A percentile compares a stretch with the other conserved stretches of the same genome.
phyloP scores from a whole-genome alignment of 2,888 invertebrate genomes.

The Agriopis aurantiaria region DNA sequence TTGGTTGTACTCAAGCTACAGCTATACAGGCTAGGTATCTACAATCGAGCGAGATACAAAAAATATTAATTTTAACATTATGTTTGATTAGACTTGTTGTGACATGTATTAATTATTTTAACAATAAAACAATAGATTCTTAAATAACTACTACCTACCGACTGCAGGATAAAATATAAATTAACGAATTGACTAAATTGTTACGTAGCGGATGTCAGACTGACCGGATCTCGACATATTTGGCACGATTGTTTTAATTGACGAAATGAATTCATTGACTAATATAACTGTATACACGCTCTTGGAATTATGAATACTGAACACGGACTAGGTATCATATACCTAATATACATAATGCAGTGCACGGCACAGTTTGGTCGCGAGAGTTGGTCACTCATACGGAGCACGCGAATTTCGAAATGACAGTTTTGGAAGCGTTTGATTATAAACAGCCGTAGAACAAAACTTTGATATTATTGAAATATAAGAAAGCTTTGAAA shows the following conservation, averaged over 20 bases:
- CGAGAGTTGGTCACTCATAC: conserved; percentile 4
- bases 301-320: background rate
- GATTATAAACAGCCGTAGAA: background rate
- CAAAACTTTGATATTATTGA: background rate
- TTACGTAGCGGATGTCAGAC: conserved; percentile 50
- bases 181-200: conserved; percentile 11
- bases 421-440: background rate
- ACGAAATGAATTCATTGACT: conserved; percentile 55
- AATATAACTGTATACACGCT: conserved; percentile 1
- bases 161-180: conserved; percentile 2
- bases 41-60: too few species aligned
- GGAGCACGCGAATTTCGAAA: background rate
- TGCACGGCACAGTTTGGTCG: background rate
- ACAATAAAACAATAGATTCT: background rate
- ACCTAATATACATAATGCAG: background rate
- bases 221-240: conserved; percentile 52
- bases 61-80: too few species aligned
- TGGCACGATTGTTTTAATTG: conserved; percentile 52
- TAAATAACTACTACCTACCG: background rate
- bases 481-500: background rate
- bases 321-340: background rate
- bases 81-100: too few species aligned
- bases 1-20: too few species aligned
- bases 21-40: too few species aligned
- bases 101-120: too few species aligned